phyloP scores from a whole-genome alignment of 2,797 vertebrate species.

The Betta splendens region DNA sequence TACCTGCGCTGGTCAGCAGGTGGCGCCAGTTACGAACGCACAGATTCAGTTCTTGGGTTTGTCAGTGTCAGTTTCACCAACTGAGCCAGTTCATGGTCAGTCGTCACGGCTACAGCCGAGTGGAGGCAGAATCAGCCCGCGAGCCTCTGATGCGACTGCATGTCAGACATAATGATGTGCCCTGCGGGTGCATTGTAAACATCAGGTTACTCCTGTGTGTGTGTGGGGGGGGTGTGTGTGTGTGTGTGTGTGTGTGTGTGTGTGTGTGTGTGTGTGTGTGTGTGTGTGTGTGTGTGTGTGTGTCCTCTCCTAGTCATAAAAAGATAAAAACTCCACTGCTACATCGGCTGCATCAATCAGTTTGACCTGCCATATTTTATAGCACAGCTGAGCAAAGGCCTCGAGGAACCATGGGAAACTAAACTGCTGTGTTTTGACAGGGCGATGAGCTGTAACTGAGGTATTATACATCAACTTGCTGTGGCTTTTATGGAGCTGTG shows the following conservation, averaged over 20 bases:
- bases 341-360: constrained; percentile 47
- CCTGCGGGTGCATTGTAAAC: constrained; percentile 12
- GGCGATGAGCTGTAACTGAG: constrained; percentile 36
- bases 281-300: constrained; percentile 4
- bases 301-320: constrained; percentile 18
- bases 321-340: constrained; percentile 39
- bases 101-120: background rate
- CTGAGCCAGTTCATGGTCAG: background rate
- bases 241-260: constrained; percentile 3
- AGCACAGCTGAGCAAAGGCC: constrained; percentile 55
- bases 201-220: too few relatives aligned
- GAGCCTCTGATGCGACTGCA: background rate
- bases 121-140: background rate
- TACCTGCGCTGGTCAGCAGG: constrained; percentile 29
- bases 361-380: constrained; percentile 25
- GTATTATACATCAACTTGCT: constrained; percentile 33
- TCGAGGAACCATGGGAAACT: constrained; percentile 47
- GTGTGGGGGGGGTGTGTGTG: too few relatives aligned
- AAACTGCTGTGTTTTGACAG: constrained; percentile 40
- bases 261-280: constrained; percentile 1
- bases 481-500: constrained; percentile 17
- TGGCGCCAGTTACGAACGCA: constrained; percentile 11
- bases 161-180: constrained; percentile 1
- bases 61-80: background rate
- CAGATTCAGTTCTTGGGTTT: background rate